These are phyloP conservation scores for Myotis brandtii DNA, from an alignment of 2,113 vertebrate genomes.

Conservation along the genomic window DNA sequence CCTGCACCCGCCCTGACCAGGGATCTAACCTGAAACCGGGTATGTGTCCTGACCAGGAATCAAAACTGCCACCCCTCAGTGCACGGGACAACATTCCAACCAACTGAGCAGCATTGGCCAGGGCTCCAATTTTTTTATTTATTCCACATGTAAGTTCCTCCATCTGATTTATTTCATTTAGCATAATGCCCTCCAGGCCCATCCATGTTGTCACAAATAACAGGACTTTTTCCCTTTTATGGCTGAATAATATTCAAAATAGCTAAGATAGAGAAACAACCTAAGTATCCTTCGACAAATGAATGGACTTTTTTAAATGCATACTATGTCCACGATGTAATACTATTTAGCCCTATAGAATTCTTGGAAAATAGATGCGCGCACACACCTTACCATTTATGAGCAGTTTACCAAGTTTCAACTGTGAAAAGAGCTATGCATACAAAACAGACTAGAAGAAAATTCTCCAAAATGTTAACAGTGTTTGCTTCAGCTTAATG, in stretches of 20 bases:
- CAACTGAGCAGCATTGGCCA: neutral
- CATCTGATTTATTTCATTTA: neutral
- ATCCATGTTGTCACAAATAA: neutral
- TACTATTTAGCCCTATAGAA: neutral
- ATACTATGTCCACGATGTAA: fast-evolving
- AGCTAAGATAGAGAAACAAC: neutral
- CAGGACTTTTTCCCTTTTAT: neutral
- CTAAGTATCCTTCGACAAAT: neutral
- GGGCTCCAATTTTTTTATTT: neutral
- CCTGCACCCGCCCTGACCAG: neutral
- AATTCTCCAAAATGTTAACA: neutral
- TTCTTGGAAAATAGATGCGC: neutral
- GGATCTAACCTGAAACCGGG: no score
- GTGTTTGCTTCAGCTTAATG: neutral
- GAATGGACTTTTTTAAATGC: neutral
- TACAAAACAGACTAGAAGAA: neutral
- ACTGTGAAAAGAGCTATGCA: neutral
- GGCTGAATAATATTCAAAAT: neutral
- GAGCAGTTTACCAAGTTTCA: neutral
- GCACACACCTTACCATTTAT: neutral
- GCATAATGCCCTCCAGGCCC: neutral
- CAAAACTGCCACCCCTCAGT: neutral
- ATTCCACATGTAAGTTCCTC: neutral
- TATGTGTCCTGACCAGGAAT: neutral
- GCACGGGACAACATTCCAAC: neutral